phyloP scores from a whole-genome alignment of 1,140 invertebrate genomes.

The Scylla paramamosain region DNA sequence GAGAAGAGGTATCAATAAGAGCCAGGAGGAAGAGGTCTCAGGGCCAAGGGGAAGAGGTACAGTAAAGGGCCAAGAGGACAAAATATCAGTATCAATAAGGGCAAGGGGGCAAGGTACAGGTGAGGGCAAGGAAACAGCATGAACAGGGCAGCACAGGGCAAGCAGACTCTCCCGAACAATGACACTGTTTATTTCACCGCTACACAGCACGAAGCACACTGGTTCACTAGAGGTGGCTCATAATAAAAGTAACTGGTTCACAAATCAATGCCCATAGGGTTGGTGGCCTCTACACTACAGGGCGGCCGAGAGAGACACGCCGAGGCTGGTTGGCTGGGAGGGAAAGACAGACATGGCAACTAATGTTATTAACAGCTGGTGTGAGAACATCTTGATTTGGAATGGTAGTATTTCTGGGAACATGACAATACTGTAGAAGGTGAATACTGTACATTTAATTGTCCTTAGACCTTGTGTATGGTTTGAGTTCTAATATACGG shows the following conservation, averaged over 20 bases:
- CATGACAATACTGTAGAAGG: constrained; percentile 13
- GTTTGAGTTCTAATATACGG: neutral
- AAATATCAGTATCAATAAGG: no score
- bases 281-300: neutral
- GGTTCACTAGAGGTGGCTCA: constrained; percentile 6
- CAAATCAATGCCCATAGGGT: neutral
- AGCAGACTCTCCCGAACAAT: neutral
- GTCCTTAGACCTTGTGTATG: no score
- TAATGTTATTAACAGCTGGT: constrained; percentile 12
- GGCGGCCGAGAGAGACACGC: neutral
- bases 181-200: constrained; percentile 13
- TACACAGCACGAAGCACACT: constrained; percentile 11
- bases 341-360: neutral
- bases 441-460: neutral
- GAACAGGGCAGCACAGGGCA: neutral
- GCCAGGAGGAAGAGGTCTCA: no score
- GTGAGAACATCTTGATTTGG: constrained; percentile 22
- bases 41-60: no score
- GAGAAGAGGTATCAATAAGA: no score
- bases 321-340: neutral
- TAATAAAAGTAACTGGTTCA: neutral
- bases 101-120: no score
- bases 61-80: no score
- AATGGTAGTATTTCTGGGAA: neutral
- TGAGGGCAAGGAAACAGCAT: neutral